Percentiles rank a stretch among this genome's conserved stretches.
These are phyloP conservation scores for Drosophila nikananu DNA, from an alignment of 1,140 invertebrate species.

Conservation along the genomic window DNA sequence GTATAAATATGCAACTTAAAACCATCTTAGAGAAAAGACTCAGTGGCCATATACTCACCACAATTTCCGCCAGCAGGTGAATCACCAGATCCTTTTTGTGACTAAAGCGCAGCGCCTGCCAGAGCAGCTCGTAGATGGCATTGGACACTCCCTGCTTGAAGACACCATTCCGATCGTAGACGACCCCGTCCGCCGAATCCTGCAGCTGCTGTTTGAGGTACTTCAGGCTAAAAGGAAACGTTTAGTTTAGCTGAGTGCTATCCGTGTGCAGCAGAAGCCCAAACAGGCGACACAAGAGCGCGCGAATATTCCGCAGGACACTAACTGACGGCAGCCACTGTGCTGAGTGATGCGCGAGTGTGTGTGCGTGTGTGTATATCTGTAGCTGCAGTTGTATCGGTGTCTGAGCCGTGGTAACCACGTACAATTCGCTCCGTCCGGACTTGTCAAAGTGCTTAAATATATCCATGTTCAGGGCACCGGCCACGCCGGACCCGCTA, in stretches of 20 bases:
- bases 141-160: conserved; percentile 85
- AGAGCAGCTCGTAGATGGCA: conserved; percentile 88
- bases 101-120: conserved; percentile 89
- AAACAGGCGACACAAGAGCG: conserved; percentile 38
- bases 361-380: conserved; percentile 27
- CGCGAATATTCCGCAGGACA: conserved; percentile 39
- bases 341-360: conserved; percentile 25
- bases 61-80: conserved; percentile 88
- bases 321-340: conserved; percentile 34
- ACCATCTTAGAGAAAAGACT: neutral
- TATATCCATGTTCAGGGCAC: conserved; percentile 67
- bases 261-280: conserved; percentile 8
- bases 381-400: conserved; percentile 20
- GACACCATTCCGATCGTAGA: conserved; percentile 67
- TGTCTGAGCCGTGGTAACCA: conserved; percentile 46
- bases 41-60: conserved; percentile 86
- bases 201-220: conserved; percentile 79
- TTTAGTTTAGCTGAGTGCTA: conserved; percentile 42
- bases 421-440: conserved; percentile 80
- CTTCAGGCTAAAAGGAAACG: conserved; percentile 77
- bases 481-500: conserved; percentile 11
- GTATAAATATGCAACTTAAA: neutral
- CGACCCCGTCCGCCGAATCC: conserved; percentile 69
- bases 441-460: conserved; percentile 81
- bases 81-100: conserved; percentile 91